Evolutionary conservation across 2,113 vertebrate genomes (phyloP), one percentile per base, ranked within the genome.

Genomic region (Anarhynchus alexandrinus): DNA sequence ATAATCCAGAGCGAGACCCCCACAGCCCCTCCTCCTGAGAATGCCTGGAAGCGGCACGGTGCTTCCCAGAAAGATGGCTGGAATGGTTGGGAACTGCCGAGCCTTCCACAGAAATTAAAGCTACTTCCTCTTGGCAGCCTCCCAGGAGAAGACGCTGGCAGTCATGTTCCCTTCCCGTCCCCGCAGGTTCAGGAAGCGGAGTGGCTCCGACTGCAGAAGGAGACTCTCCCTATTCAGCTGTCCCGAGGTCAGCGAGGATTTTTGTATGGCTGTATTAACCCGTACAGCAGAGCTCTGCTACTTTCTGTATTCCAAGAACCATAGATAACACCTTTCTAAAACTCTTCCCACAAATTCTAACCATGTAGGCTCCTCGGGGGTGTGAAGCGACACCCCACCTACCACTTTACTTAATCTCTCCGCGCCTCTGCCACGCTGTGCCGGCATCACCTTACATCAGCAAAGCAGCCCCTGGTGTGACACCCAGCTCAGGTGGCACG

Each of bases 141-240:
- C 69, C 90, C 80, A 93, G 86, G n/a, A 94, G 92, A 85, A 96
- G 90, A 57, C 2, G 25, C 21, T 15, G 66, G 74, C 85, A 70
- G 78, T 26, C 20, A 0, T 19, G 66, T 42, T 64, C 88, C 74
- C 78, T 62, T 89, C 88, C 72, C 6, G 1, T 64, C 55, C 43
- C 88, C 9, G 8, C 57, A 15, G 85, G 49, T 71, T 90, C 87
- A 79, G 94, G 84, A 89, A 91, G 12, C 72, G 19, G n/a, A 47
- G 80, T 21, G 18, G 58, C 85, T 90, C 85, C 1, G 20, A 23
- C 69, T 10, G 64, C 45, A 19, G 36, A 49, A 54, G 76, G 78
- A 78, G 29, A 22, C 70, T 80, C 70, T 61, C 82, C 45, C 65
- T 20, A 1, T 18, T 62, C 89, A 57, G 52, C 49, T 25, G 25